Evolutionary conservation across 2,113 vertebrate genomes (phyloP).

Genomic region (Antennarius striatus): DNA sequence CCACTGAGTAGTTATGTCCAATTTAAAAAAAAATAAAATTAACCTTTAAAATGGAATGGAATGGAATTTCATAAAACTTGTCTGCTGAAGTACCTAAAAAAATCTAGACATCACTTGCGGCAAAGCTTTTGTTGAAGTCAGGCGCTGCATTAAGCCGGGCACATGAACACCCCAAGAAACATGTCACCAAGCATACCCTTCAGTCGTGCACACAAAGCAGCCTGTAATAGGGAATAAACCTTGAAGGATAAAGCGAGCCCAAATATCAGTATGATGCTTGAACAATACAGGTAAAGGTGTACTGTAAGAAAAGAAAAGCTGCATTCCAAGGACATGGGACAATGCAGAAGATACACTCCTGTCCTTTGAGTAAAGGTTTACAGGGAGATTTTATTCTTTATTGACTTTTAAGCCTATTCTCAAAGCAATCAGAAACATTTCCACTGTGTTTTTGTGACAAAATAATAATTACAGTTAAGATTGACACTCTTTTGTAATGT

Average conservation of each 20-base stretch:
- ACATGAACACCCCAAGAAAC: neutral
- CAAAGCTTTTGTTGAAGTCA: neutral
- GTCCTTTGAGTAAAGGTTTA: too few relatives aligned
- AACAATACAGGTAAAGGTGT: neutral
- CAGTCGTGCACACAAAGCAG: neutral
- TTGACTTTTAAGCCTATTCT: too few relatives aligned
- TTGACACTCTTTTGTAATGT: too few relatives aligned
- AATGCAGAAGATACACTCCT: neutral
- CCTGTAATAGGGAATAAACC: neutral
- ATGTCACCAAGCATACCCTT: neutral
- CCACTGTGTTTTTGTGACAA: too few relatives aligned
- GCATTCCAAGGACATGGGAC: neutral
- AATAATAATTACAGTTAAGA: too few relatives aligned
- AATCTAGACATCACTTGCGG: neutral
- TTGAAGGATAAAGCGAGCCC: neutral
- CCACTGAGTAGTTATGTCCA: too few relatives aligned
- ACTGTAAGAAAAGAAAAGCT: neutral
- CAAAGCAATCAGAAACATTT: too few relatives aligned
- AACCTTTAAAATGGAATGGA: too few relatives aligned
- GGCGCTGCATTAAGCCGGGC: neutral
- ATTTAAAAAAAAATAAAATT: too few relatives aligned
- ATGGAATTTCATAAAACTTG: too few relatives aligned
- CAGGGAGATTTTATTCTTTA: too few relatives aligned
- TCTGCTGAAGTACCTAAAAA: too few relatives aligned
- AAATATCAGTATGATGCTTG: neutral